A percentile compares a stretch with the other conserved stretches of the same genome.
phyloP scores from a whole-genome alignment of 2,113 vertebrate genomes.

The Engraulis encrasicolus region DNA sequence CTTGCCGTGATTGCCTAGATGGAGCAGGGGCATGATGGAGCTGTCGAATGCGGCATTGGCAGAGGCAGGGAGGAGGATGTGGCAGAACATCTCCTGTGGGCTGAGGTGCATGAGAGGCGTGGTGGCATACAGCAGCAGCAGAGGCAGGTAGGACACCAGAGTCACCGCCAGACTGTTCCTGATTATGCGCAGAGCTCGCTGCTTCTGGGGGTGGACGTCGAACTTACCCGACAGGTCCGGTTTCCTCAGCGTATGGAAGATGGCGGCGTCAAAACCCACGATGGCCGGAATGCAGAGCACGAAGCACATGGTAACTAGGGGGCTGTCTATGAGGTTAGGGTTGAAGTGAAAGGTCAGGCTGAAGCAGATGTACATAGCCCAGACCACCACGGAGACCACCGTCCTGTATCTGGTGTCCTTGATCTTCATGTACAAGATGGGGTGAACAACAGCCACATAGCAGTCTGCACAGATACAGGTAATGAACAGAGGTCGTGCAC shows the following conservation, averaged over 20 bases:
- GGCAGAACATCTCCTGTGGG: not conserved
- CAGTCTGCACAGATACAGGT: conserved; percentile 36
- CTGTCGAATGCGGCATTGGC: conserved; percentile 5
- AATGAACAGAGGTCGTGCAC: conserved; percentile 25
- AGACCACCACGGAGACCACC: not conserved
- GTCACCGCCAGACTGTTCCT: conserved; percentile 32
- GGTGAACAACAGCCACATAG: conserved; percentile 41
- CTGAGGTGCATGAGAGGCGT: not conserved
- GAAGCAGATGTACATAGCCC: not conserved
- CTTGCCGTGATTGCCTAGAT: too few species aligned
- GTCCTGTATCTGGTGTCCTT: not conserved
- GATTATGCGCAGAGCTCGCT: conserved; percentile 29
- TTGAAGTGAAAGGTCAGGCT: not conserved
- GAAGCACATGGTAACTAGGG: not conserved
- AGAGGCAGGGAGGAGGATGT: not conserved
- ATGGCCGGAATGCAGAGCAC: not conserved
- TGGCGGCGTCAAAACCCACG: conserved; percentile 29
- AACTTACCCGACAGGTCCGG: not conserved
- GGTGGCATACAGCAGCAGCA: conserved; percentile 16
- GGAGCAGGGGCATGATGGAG: conserved; percentile 27
- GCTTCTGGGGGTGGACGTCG: conserved; percentile 37
- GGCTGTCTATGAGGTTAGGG: not conserved
- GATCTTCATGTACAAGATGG: conserved; percentile 34
- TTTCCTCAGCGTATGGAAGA: conserved; percentile 16
- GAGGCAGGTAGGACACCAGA: conserved; percentile 21